Percentiles rank a stretch among this genome's conserved stretches.
phyloP scores from a whole-genome alignment of 2,113 vertebrate species.

The Python bivittatus region DNA sequence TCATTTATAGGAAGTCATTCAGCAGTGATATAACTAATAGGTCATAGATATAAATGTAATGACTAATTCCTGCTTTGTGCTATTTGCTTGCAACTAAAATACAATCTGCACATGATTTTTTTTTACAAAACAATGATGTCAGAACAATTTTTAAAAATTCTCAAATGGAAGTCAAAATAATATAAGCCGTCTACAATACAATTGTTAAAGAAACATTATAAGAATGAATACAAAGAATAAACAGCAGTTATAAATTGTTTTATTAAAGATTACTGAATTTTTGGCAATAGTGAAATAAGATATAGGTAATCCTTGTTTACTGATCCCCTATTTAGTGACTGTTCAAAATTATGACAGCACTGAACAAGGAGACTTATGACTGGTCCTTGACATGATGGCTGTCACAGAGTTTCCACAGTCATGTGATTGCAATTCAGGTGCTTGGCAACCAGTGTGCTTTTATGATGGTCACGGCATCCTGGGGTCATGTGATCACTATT shows the following conservation, averaged over 20 bases:
- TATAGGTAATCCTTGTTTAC: not conserved
- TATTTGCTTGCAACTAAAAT: slow-evolving; percentile 6
- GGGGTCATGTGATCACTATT: not conserved
- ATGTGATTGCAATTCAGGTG: not conserved
- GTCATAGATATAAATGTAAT: not conserved
- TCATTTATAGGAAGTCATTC: not conserved
- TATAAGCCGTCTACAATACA: not conserved
- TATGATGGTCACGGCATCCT: not conserved
- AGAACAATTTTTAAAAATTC: not conserved
- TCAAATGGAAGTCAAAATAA: not conserved
- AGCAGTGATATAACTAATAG: not conserved
- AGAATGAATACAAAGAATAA: slow-evolving; percentile 9
- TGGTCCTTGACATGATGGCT: not conserved
- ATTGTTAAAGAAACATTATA: not conserved
- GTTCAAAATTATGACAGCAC: not conserved
- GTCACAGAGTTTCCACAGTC: not conserved
- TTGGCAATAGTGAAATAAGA: not conserved
- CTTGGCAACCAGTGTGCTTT: not conserved
- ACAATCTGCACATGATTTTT: not conserved
- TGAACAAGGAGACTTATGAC: not conserved
- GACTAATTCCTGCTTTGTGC: not conserved
- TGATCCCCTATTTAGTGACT: not conserved
- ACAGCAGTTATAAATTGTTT: not conserved
- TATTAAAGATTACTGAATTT: not conserved
- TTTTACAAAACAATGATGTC: not conserved